Evolutionary conservation across 1,140 invertebrate genomes (phyloP).

Genomic region (Calliphora vicina): DNA sequence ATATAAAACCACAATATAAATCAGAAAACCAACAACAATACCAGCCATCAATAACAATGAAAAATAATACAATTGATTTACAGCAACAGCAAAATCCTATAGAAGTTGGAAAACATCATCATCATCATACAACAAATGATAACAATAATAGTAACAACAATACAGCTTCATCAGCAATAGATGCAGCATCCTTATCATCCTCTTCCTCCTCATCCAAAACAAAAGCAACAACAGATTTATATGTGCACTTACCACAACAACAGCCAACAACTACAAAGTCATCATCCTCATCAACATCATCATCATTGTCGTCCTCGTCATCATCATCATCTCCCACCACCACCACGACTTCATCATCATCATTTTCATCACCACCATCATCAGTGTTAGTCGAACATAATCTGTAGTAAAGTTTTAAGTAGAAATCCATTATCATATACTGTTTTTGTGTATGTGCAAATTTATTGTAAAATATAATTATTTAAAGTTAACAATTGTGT

Average conservation of each 20-base stretch:
- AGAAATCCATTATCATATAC: neutral
- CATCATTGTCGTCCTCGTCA: neutral
- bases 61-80: slow-evolving; percentile 11
- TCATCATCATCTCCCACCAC: neutral
- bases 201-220: neutral
- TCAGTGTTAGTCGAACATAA: neutral
- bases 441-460: neutral
- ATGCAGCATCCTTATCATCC: neutral
- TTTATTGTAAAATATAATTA: neutral
- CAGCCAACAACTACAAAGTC: neutral
- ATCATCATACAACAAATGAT: slow-evolving; percentile 4
- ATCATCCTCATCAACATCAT: neutral
- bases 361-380: neutral
- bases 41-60: slow-evolving; percentile 3
- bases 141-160: neutral
- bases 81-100: neutral
- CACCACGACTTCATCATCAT: neutral
- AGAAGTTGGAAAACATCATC: neutral
- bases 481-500: neutral
- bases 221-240: slow-evolving; percentile 20
- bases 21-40: neutral
- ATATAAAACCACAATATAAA: slow-evolving; percentile 24
- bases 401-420: slow-evolving; percentile 1
- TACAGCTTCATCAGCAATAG: neutral
- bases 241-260: neutral